Evolutionary conservation across 2,113 vertebrate species (phyloP).

Genomic region (Lucifuga dentata): DNA sequence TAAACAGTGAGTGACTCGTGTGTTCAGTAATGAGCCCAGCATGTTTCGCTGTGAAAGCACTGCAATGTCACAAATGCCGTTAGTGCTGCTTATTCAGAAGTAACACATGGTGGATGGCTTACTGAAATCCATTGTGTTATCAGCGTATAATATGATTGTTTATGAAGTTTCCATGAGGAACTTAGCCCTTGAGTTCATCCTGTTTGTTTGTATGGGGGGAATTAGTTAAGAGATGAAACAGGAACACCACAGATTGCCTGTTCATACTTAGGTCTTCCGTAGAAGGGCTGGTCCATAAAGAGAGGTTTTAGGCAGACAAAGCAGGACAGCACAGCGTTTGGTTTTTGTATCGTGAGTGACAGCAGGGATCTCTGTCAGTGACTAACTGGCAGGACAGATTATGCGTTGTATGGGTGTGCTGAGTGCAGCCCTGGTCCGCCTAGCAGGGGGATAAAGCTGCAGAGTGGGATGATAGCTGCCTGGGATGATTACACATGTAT

Average conservation of each 20-base stretch:
- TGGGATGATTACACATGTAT: conserved; percentile 33
- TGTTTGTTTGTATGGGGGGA: conserved; percentile 31
- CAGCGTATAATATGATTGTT: conserved; percentile 20
- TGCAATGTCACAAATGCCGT: conserved; percentile 37
- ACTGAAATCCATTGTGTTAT: conserved; percentile 34
- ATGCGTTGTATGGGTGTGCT: conserved; percentile 54
- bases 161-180: conserved; percentile 28
- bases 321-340: conserved; percentile 38
- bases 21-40: conserved; percentile 40
- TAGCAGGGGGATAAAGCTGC: conserved; percentile 52
- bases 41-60: conserved; percentile 31
- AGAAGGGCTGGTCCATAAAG: conserved; percentile 3
- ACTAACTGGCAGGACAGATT: conserved; percentile 65
- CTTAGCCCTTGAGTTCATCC: conserved; percentile 12
- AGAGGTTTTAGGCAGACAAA: conserved; percentile 27
- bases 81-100: conserved; percentile 12
- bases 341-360: conserved; percentile 62
- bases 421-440: conserved; percentile 50
- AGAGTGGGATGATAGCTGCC: conserved; percentile 37
- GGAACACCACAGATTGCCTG: background rate
- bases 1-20: conserved; percentile 39
- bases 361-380: conserved; percentile 56
- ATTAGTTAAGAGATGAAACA: background rate
- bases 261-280: conserved; percentile 1
- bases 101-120: conserved; percentile 38